phyloP scores from a whole-genome alignment of 2,113 vertebrate genomes.

The Xyrauchen texanus region DNA sequence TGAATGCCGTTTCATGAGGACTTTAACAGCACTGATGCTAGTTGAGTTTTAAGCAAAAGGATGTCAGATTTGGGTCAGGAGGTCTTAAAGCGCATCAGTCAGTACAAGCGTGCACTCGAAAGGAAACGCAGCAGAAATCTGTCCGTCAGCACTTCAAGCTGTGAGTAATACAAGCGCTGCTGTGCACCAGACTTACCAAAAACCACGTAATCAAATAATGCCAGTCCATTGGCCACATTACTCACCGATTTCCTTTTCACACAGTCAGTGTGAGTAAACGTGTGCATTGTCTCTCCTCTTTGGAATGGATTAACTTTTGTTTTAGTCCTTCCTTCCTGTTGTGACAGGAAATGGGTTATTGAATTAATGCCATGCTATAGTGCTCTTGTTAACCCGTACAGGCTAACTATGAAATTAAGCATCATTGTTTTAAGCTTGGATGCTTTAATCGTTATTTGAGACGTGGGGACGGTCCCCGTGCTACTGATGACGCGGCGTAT shows the following conservation, averaged over 20 bases:
- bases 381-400: not conserved
- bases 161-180: constrained; percentile 64
- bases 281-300: not conserved
- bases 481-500: not conserved
- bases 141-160: constrained; percentile 60
- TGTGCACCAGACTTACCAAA: constrained; percentile 48
- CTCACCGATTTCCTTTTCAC: constrained; percentile 43
- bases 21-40: not conserved
- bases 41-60: not conserved
- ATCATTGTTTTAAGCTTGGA: not conserved
- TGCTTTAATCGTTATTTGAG: not conserved
- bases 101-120: too few relatives aligned
- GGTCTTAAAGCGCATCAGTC: constrained; percentile 2
- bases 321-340: not conserved
- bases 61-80: not conserved
- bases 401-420: not conserved
- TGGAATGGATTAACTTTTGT: not conserved
- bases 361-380: not conserved
- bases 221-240: constrained; percentile 46
- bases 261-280: constrained; percentile 49
- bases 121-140: not conserved
- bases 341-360: not conserved
- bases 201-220: constrained; percentile 41
- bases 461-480: not conserved
- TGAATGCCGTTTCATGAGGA: not conserved